Evolutionary conservation across 2,797 vertebrate species (phyloP), one percentile per base, ranked within the genome.

Genomic region (Protonibea diacanthus): DNA sequence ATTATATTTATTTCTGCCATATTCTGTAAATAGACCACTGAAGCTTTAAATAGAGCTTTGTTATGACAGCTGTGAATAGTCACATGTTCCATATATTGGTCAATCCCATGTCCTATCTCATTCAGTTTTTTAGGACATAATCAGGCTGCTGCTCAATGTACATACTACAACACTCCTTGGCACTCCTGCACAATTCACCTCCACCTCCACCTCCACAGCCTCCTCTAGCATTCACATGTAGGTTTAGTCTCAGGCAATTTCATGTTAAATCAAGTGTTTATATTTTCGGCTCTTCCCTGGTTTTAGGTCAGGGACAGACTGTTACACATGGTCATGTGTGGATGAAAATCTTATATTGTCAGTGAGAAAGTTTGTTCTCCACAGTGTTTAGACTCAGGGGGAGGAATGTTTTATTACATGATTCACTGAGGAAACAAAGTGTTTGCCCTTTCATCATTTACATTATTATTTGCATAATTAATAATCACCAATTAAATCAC

Each of bases 401-500:
- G 44, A 18, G n/a, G 17, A 40, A 33, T 14, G 21, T 48, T 23
- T 57, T 14, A 38, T 55, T 47, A 47, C 3, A 13, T n/a, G 17
- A 64, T 13, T 45, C 9, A 70, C 21, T 20, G 10, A 14, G 2
- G 11, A 55, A 56, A 70, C 27, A 17, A 68, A 61, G 14, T 18
- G 20, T 15, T 62, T 42, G 2, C 25, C 20, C 18, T 10, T 6
- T 67, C n/a, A 20, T 45, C 11, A 52, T 51, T 58, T 51, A 42
- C 23, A 25, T 23, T 10, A 9, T 55, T 55, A 55, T 42, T 40
- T 40, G 2, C 14, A 67, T 42, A 49, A 56, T 60, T 25, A 45
- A n/a, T n/a, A n/a, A 71, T n/a, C 25, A 45, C 21, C 9, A 58
- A 33, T 52, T 14, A 69, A 60, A 71, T n/a, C 25, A 45, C 21